Base-by-base conservation (phyloP, 2,888 invertebrate species). In the Cryptophagus acutangulus region DNA sequence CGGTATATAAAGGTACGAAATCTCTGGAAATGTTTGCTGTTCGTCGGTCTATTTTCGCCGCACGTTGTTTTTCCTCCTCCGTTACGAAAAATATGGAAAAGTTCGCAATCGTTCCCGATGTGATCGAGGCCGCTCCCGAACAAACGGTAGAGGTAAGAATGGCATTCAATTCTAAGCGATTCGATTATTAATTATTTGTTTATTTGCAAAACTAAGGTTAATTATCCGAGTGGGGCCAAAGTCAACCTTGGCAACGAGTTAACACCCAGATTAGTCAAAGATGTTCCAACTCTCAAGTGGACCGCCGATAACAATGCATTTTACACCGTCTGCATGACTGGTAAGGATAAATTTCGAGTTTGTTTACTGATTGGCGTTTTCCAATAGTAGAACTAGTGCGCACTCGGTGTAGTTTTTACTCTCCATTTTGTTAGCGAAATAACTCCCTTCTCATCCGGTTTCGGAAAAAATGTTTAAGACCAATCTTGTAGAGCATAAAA, bases 251-350 rank as follows among this genome's bases (percentile, higher is more conserved):
- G 62, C 16, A 61, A 62, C 43, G 52, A 52, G 28, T 47, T 62
- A 17, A 62, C 61, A 3, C 62, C 62, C 17, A 62, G 58, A 8
- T 56, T 58, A 54, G 61, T 62, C n/a, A 62, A 61, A 42, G 60
- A 62, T 41, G 41, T 50, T 37, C 81, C 81, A 6, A 62, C 54
- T 6, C 61, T 81, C 6, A 63, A 62, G 20, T 82, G 76, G 75
- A 65, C 69, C 9, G 65, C 66, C 33, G 69, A 71, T 38, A 42
- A 56, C 2, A 55, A 55, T 43, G 54, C 61, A 3, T 70, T 73
- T 20, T 82, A 81, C 62, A 75, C 79, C 2, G 61, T 82, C 8
- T 72, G 76, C 54, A 76, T 79, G 76, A 77, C 77, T 36, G 61
- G 59, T 60, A 43, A 35, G 36, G 30, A 17, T 13, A 17, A n/a